Evolutionary conservation across 2,113 vertebrate genomes (phyloP).

Genomic region (Phrynosoma blainvillii): DNA sequence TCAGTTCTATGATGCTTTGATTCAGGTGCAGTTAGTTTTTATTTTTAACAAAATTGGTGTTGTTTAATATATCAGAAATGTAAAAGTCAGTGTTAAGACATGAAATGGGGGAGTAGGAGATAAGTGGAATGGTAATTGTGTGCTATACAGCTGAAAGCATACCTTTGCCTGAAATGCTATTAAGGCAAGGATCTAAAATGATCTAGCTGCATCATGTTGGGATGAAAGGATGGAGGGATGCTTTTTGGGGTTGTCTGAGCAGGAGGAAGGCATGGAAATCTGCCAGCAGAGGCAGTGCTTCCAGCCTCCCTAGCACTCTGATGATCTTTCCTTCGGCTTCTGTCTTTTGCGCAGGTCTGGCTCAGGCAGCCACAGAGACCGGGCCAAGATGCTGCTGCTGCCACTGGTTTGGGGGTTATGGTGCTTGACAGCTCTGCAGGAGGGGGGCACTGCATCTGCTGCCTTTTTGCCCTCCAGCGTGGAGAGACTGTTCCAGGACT

Average conservation of each 20-base stretch:
- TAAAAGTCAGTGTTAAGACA: not conserved
- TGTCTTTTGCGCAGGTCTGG: constrained; percentile 18
- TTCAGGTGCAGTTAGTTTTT: not conserved
- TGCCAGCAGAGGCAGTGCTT: not conserved
- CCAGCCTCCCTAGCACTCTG: not conserved
- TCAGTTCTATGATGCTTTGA: not conserved
- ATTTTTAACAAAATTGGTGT: not conserved
- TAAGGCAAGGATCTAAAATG: not conserved
- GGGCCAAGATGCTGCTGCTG: not conserved
- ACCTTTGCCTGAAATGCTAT: not conserved
- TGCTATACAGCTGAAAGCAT: not conserved
- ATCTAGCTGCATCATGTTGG: not conserved
- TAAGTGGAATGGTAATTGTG: not conserved
- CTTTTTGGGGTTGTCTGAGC: not conserved
- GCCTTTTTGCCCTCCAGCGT: not conserved
- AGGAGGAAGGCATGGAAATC: not conserved
- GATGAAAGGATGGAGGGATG: not conserved
- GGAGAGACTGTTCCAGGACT: not conserved
- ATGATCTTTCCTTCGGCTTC: not conserved
- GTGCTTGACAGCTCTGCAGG: constrained; percentile 7
- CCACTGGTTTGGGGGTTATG: not conserved
- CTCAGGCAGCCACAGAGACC: not conserved
- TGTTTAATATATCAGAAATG: not conserved
- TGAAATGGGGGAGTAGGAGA: not conserved
- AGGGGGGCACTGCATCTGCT: not conserved